Evolutionary conservation across 2,888 invertebrate species (phyloP), one percentile per base, ranked within the genome.

Genomic region (Formica aserva): DNA sequence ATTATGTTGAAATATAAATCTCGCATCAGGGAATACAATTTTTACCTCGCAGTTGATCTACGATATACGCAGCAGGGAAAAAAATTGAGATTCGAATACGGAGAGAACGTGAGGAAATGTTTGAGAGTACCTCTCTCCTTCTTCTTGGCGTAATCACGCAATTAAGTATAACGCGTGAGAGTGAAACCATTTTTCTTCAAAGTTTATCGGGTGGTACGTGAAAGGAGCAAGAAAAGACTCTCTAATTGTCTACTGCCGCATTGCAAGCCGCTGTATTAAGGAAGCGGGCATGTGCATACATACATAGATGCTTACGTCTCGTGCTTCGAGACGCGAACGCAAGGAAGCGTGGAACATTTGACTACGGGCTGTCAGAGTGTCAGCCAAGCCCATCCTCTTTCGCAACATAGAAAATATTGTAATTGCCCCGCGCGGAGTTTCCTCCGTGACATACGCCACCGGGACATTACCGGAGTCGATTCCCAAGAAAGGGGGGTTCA

Each of bases 371-470:
- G 93, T 94, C 93, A 92, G 92, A 92, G 93, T 93, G 93, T 92
- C 94, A 92, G 93, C 94, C 94, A 93, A 94, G 94, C 94, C 94
- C 94, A 94, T 94, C 94, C 94, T 93, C 94, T 93, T 93, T 93
- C 92, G 91, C 92, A 91, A 92, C 92, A 91, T 92, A 92, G 92
- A 91, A 93, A 93, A 93, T 93, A 94, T 93, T 92, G 91, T 93
- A 93, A 93, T 93, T 93, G 91, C 88, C 72, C 87, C 83, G 87
- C 76, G 88, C 84, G 82, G 85, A 87, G 87, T 91, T 88, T 91
- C 90, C 91, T 89, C 87, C 90, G 89, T 89, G 91, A 91, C 89
- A 89, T 75, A 86, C 85, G 75, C 85, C 86, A 84, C 84, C 83
- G 75, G 65, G 74, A 78, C 85, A 81, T 91, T 90, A 91, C 82